These are phyloP conservation scores for Papilio xuthus DNA, from an alignment of 1,140 invertebrate species.

Conservation along the genomic window DNA sequence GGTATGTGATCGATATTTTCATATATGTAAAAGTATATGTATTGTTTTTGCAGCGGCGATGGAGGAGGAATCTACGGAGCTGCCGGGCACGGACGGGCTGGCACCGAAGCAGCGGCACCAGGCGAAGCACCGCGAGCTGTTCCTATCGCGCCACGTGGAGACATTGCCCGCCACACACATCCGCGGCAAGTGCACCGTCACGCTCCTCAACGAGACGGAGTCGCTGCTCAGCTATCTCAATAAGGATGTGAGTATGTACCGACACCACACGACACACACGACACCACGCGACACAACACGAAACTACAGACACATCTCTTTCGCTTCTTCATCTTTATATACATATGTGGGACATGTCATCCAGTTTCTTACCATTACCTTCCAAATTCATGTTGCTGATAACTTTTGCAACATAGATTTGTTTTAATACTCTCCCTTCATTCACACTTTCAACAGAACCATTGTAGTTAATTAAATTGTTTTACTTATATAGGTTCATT, in stretches of 20 bases:
- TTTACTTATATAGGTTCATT: background rate
- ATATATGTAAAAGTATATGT: background rate
- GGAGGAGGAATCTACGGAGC: slow-evolving; percentile 77
- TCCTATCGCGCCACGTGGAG: slow-evolving; percentile 98
- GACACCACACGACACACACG: slow-evolving; percentile 39
- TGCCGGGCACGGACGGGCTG: slow-evolving; percentile 81
- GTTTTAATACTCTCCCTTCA: too few species aligned
- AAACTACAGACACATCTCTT: background rate
- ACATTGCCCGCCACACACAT: slow-evolving; percentile 99
- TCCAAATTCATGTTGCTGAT: too few species aligned
- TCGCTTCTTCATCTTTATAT: too few species aligned
- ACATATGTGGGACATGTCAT: too few species aligned
- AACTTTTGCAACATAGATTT: too few species aligned
- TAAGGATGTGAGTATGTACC: slow-evolving; percentile 91
- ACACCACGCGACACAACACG: background rate
- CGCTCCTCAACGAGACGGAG: slow-evolving; percentile 99
- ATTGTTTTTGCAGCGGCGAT: slow-evolving; percentile 66
- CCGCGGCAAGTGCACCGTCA: slow-evolving; percentile 99
- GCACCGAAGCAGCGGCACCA: slow-evolving; percentile 93
- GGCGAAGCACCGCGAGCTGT: slow-evolving; percentile 98
- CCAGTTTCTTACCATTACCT: background rate
- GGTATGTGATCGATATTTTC: too few species aligned
- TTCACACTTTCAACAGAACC: too few species aligned
- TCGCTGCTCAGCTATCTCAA: slow-evolving; percentile 96
- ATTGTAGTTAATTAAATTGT: background rate